Base-by-base conservation (phyloP, 1,140 invertebrate genomes). In the Penaeus japonicus region DNA sequence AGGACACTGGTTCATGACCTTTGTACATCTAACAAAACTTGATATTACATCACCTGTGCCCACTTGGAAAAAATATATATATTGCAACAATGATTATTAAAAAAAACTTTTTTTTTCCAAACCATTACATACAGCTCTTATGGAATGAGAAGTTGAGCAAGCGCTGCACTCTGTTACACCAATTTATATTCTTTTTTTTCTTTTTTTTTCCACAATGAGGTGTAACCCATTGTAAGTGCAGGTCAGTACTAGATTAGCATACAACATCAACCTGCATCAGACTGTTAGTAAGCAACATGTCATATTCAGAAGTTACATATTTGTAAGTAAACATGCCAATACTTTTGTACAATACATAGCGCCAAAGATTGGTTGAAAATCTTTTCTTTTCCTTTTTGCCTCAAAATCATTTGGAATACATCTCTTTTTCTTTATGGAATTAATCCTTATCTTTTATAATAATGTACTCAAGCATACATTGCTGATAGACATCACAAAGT, bases 131-230 rank as follows among this genome's bases (percentile, higher is more conserved):
- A 85, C 84, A 85, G 55, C 75, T 85, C 65, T 80, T 70, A 88
- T 83, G 86, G 86, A 82, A 88, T 88, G 79, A 87, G 70, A 73
- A 82, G 53, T 88, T 88, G 86, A 88, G 86, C 86, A 88, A 88
- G 47, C 80, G 83, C 83, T 88, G 86, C 86, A 88, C 86, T 83
- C 47, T 47, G 47, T 47, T 47, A 47, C 47, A 47, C 47, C 47
- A 47, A 47, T 47, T 47, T 47, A 4, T 15, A 12, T 39, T n/a
- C 53, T 32, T 59, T 32, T 59, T 15, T 47, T 39, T n/a, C 53
- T 32, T 59, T 32, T 59, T 35, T 82, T 77, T 24, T 55, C 47
- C 22, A 82, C 22, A 5, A 59, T 53, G 35, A 59, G 80, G 27
- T 32, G 59, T 24, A 47, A 27, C 39, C 27, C 77, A 79, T n/a